A percentile compares a stretch with the other conserved stretches of the same genome.
Conservation (phyloP, 2,797 vertebrate species). For the Bufotes viridis region DNA sequence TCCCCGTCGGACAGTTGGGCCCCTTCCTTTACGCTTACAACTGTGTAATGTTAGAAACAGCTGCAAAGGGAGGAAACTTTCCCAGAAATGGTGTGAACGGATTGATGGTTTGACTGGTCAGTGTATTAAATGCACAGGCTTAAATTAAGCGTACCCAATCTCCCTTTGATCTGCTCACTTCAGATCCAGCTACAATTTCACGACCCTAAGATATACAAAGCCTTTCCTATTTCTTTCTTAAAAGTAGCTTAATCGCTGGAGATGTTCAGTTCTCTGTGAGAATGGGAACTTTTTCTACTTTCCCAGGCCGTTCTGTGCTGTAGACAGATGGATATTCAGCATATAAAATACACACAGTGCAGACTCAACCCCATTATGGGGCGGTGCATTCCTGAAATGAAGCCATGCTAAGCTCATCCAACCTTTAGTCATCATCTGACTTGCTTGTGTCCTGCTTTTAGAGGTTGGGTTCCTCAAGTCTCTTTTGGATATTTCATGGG, state of each 20-base stretch:
- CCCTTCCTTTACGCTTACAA: not conserved
- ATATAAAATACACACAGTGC: not conserved
- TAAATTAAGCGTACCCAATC: not conserved
- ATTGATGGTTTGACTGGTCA: slow-evolving; percentile 37
- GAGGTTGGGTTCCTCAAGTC: too few relatives aligned
- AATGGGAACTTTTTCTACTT: not conserved
- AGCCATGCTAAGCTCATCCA: too few relatives aligned
- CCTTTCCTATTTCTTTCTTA: slow-evolving; percentile 14
- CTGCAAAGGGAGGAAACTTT: slow-evolving; percentile 32
- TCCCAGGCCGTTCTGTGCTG: not conserved
- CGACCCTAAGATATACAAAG: slow-evolving; percentile 25
- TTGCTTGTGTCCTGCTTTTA: too few relatives aligned
- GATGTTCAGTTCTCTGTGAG: slow-evolving; percentile 8
- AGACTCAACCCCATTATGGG: not conserved
- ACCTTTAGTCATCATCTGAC: too few relatives aligned
- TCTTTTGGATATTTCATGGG: too few relatives aligned
- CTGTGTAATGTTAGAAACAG: slow-evolving; percentile 18
- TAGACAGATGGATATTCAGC: not conserved
- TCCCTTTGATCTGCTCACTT: slow-evolving; percentile 51
- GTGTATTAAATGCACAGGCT: slow-evolving; percentile 32
- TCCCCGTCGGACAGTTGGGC: not conserved
- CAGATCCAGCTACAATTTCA: slow-evolving; percentile 45
- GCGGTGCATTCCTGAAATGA: too few relatives aligned
- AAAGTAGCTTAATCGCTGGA: slow-evolving; percentile 15
- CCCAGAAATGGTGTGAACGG: slow-evolving; percentile 29